Evolutionary conservation across 2,888 invertebrate species (phyloP).

Genomic region (Noctua janthe): DNA sequence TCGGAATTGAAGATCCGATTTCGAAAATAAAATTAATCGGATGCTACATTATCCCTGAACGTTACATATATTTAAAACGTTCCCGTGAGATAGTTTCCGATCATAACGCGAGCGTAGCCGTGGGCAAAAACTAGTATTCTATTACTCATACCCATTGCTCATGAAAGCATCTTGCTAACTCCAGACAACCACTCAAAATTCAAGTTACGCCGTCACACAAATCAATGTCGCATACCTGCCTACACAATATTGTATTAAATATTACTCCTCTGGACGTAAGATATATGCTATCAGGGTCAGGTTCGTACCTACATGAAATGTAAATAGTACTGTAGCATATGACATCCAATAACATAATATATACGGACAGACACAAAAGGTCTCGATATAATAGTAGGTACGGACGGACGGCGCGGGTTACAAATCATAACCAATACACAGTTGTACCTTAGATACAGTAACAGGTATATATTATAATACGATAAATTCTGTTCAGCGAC

Average conservation of each 20-base stretch:
- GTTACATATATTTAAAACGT: background rate
- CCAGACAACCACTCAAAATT: background rate
- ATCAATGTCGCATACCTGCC: constrained; percentile 2
- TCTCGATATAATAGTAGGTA: constrained; percentile 19
- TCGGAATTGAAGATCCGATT: fast-evolving
- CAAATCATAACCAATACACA: constrained; percentile 34
- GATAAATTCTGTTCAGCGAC: constrained; percentile 43
- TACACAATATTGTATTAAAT: constrained; percentile 29
- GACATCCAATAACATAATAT: constrained; percentile 30
- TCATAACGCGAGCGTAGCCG: background rate
- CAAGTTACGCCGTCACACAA: background rate
- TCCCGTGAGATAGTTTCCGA: background rate
- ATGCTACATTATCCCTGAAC: background rate
- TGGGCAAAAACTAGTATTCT: background rate
- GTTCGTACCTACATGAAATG: constrained; percentile 17
- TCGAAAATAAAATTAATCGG: background rate
- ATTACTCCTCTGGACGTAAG: constrained; percentile 5
- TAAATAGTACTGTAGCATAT: constrained; percentile 27
- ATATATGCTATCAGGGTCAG: constrained; percentile 11
- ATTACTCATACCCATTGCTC: background rate
- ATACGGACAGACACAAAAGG: constrained; percentile 35
- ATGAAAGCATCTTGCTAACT: background rate
- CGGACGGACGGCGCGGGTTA: background rate
- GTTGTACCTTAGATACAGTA: background rate
- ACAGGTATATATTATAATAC: constrained; percentile 11